Percentiles rank a stretch among this genome's conserved stretches.
These are phyloP conservation scores for Galaxias olidus DNA, from an alignment of 2,797 vertebrate genomes.

Conservation along the genomic window DNA sequence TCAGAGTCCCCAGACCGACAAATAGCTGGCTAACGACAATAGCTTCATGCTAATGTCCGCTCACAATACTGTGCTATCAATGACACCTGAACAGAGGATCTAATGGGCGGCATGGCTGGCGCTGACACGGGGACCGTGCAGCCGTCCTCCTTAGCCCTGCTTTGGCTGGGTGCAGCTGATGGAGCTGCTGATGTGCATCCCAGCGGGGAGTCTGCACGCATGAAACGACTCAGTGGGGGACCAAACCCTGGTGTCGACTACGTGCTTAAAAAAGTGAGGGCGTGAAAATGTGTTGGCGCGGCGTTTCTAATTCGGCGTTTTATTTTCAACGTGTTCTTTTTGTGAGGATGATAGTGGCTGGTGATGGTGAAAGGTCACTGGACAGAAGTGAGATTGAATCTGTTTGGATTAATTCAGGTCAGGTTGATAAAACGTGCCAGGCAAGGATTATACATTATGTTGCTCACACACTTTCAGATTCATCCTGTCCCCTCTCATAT, in stretches of 20 bases:
- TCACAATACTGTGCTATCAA: slow-evolving; percentile 58
- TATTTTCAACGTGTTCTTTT: too few relatives aligned
- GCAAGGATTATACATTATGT: slow-evolving; percentile 24
- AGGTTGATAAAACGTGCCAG: slow-evolving; percentile 8
- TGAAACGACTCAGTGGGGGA: slow-evolving; percentile 2
- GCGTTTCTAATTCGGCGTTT: too few relatives aligned
- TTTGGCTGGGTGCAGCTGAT: slow-evolving; percentile 47
- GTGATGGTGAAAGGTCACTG: too few relatives aligned
- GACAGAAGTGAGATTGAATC: neutral
- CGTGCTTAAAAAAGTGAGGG: slow-evolving; percentile 6
- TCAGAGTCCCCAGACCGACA: slow-evolving; percentile 71
- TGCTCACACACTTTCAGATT: slow-evolving; percentile 32
- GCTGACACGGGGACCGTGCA: slow-evolving; percentile 44
- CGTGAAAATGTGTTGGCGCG: too few relatives aligned
- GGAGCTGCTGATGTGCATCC: slow-evolving; percentile 53
- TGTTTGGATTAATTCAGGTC: neutral
- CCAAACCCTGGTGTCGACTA: slow-evolving; percentile 15
- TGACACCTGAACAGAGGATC: slow-evolving; percentile 55
- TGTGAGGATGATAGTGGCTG: too few relatives aligned
- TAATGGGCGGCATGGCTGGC: slow-evolving; percentile 40
- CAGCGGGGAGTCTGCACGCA: slow-evolving; percentile 25
- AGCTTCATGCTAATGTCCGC: slow-evolving; percentile 66
- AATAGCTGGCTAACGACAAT: slow-evolving; percentile 72
- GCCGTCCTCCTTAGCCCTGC: slow-evolving; percentile 47
- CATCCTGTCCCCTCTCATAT: slow-evolving; percentile 48